Base-by-base conservation (phyloP, 2,888 invertebrate genomes). In the Saturnia pavonia region DNA sequence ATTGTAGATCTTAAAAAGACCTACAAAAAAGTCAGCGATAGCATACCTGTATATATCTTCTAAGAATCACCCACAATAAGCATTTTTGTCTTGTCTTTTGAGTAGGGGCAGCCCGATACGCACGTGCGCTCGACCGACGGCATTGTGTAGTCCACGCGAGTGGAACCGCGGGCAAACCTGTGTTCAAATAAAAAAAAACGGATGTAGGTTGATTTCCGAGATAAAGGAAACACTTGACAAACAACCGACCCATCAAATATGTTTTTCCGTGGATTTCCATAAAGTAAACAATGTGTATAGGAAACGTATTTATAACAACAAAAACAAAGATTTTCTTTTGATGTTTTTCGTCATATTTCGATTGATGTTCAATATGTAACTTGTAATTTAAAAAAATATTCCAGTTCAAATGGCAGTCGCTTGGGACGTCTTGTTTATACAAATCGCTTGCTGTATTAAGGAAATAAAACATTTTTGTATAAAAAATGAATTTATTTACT, bases 281-380 rank as follows among this genome's bases (percentile, higher is more conserved):
- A 40, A 34, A 34, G 19, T 34, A 63, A 63, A n/a, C 63, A 19
- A 34, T 7, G 34, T 57, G 25, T 51, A 22, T 57, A 60, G 12
- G 57, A 40, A 65, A 65, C 11, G 65, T 40, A 65, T 19, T 40
- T 40, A n/a, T 34, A 65, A n/a, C n/a, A 65, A 12, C 57, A 73
- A 40, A 71, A 70, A 74, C 70, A 73, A 66, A 16, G 48, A 71
- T 72, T 66, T 71, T 67, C 67, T 67, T 16, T 19, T 16, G 9
- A 34, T 48, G 63, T 65, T 74, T 70, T 67, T 60, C 27, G 14
- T 60, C 54, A 40, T 40, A 19, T 54, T 40, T 51, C 14, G 68
- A 54, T 68, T 40, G 72, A 74, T 74, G 73, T 69, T 51, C 69
- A 72, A 54, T 54, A 8, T 54, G 54, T 54, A 7, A 54, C 54